Evolutionary conservation across 2,797 vertebrate genomes (phyloP).

Genomic region (Hypotaenidia philippensis): DNA sequence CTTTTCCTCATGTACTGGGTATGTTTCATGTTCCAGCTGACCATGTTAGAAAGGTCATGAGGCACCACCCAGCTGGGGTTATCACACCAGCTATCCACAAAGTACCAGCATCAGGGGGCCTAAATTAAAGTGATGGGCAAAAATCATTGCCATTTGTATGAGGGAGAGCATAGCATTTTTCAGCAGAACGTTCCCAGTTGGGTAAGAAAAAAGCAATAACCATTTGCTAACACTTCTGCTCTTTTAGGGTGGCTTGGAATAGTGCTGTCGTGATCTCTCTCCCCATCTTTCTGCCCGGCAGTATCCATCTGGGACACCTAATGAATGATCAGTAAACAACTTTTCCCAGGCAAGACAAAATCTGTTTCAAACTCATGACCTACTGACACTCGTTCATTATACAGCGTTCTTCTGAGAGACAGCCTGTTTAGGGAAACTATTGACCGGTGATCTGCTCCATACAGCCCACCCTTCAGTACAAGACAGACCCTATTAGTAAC

Average conservation of each 20-base stretch:
- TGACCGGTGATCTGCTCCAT: background rate
- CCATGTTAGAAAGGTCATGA: background rate
- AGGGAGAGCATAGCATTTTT: background rate
- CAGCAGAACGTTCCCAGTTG: background rate
- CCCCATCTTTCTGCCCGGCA: background rate
- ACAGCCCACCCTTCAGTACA: background rate
- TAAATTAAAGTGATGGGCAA: background rate
- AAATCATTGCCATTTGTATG: background rate
- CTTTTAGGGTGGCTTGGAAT: background rate
- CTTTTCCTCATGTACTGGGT: background rate
- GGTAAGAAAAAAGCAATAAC: background rate
- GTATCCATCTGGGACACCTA: constrained; percentile 47
- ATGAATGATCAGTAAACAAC: constrained; percentile 58
- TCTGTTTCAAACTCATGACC: constrained; percentile 56
- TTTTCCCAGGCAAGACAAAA: constrained; percentile 52
- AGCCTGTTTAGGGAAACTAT: constrained; percentile 47
- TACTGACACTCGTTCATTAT: constrained; percentile 60
- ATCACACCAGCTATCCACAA: background rate
- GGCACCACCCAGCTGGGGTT: background rate
- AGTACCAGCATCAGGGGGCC: background rate
- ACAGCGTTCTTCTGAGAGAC: constrained; percentile 34
- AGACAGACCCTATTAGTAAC: background rate
- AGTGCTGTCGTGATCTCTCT: background rate
- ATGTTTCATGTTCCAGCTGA: background rate
- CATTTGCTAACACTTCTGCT: background rate